Evolutionary conservation across 37 sponge, comb jelly and placozoan species (phyloP).

Genomic region (Dysidea cf. avara): DNA sequence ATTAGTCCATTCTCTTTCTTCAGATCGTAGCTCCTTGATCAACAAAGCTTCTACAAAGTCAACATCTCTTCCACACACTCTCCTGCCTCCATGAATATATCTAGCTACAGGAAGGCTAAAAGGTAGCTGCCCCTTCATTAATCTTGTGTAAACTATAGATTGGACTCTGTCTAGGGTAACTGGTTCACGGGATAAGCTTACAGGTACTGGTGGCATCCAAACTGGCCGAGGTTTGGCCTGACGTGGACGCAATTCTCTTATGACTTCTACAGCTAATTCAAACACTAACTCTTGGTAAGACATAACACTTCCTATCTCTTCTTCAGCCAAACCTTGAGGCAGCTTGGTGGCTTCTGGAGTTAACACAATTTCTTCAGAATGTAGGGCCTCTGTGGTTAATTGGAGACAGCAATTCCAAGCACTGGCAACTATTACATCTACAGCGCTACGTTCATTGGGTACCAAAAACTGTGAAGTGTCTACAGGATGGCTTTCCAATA

Average conservation of each 20-base stretch:
- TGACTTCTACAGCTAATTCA: conserved; percentile 30
- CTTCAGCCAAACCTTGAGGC: not conserved
- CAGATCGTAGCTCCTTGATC: conserved; percentile 74
- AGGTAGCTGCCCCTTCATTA: conserved; percentile 53
- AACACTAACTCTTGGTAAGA: conserved; percentile 58
- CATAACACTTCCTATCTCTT: conserved; percentile 28
- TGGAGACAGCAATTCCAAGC: conserved; percentile 36
- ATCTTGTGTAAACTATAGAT: conserved; percentile 29
- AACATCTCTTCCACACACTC: conserved; percentile 67
- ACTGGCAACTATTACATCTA: conserved; percentile 32
- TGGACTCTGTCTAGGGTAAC: conserved; percentile 38
- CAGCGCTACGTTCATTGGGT: conserved; percentile 29
- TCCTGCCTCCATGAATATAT: conserved; percentile 48
- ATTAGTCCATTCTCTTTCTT: conserved; percentile 84
- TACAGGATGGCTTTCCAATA: conserved; percentile 4
- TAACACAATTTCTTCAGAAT: too few relatives aligned
- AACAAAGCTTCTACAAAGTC: conserved; percentile 78
- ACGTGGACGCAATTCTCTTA: conserved; percentile 18
- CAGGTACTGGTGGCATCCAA: not conserved
- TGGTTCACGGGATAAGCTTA: not conserved
- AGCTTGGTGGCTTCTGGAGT: not conserved
- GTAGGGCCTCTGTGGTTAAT: not conserved
- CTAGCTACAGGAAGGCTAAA: conserved; percentile 23
- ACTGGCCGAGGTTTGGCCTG: conserved; percentile 10
- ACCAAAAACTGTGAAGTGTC: conserved; percentile 45